Evolutionary conservation across 1,140 invertebrate genomes (phyloP).

Genomic region (Phocides pigmalion): DNA sequence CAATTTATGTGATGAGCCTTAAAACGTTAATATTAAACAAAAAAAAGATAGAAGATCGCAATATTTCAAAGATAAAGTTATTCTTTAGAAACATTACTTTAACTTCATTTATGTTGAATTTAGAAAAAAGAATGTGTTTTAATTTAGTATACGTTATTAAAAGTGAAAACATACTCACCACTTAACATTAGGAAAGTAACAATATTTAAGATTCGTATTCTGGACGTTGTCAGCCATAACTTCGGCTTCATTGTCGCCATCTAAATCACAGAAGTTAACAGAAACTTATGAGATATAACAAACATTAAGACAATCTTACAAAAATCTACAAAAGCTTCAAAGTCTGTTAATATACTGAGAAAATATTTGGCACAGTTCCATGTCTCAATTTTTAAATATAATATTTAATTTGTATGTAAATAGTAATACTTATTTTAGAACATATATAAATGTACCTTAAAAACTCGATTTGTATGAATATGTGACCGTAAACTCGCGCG

Average conservation of each 20-base stretch:
- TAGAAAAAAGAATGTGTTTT: no score
- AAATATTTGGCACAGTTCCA: background rate
- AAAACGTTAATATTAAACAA: no score
- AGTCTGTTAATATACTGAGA: background rate
- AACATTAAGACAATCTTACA: background rate
- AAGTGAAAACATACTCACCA: conserved; percentile 32
- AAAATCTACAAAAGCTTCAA: background rate
- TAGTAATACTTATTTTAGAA: background rate
- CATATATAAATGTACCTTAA: conserved; percentile 10
- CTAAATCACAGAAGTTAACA: conserved; percentile 35
- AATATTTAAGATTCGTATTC: conserved; percentile 43
- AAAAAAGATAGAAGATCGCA: no score
- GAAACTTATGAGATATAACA: conserved; percentile 27
- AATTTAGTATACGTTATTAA: background rate
- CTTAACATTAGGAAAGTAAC: conserved; percentile 46
- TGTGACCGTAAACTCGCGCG: conserved; percentile 20
- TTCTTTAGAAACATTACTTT: no score
- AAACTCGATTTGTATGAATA: conserved; percentile 8
- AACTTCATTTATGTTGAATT: no score
- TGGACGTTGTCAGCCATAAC: conserved; percentile 42
- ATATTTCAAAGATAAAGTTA: no score
- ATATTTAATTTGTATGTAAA: no score
- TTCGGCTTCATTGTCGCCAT: conserved; percentile 43
- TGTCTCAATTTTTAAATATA: no score
- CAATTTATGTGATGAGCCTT: background rate